Evolutionary conservation across 2,113 vertebrate genomes (phyloP).

Genomic region (Poicephalus meyeri): DNA sequence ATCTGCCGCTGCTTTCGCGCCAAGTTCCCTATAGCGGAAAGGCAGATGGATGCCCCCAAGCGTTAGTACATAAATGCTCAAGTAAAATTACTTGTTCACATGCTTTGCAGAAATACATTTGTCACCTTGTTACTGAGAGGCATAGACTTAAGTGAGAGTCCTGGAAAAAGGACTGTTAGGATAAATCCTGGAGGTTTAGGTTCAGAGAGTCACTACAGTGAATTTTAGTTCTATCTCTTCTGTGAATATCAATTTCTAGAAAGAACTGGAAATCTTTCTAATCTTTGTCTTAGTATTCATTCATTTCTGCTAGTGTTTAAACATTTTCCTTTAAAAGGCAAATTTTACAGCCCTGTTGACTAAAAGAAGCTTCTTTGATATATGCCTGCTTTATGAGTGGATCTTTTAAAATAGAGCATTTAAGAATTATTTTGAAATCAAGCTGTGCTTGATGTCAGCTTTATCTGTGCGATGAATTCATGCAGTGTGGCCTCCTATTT

Average conservation of each 20-base stretch:
- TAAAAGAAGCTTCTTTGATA: neutral
- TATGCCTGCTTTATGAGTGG: fast-evolving
- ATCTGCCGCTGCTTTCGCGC: fast-evolving
- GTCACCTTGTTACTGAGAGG: neutral
- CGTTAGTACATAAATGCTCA: fast-evolving
- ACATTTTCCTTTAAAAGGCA: neutral
- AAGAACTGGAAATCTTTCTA: neutral
- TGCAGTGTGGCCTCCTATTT: neutral
- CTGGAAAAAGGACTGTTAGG: neutral
- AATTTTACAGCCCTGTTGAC: neutral
- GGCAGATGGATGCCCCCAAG: fast-evolving
- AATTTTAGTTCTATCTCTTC: neutral
- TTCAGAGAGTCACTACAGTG: neutral
- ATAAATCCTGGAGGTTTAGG: neutral
- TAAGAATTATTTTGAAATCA: neutral
- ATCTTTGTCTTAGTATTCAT: neutral
- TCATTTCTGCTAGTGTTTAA: neutral
- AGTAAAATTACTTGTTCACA: neutral
- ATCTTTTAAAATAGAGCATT: neutral
- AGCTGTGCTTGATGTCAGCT: neutral
- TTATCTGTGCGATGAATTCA: neutral
- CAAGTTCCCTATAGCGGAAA: fast-evolving
- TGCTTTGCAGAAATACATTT: neutral
- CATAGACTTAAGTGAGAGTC: neutral
- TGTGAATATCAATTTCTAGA: neutral